Base-by-base conservation (phyloP, 2,888 invertebrate species). In the Eulithis testata region DNA sequence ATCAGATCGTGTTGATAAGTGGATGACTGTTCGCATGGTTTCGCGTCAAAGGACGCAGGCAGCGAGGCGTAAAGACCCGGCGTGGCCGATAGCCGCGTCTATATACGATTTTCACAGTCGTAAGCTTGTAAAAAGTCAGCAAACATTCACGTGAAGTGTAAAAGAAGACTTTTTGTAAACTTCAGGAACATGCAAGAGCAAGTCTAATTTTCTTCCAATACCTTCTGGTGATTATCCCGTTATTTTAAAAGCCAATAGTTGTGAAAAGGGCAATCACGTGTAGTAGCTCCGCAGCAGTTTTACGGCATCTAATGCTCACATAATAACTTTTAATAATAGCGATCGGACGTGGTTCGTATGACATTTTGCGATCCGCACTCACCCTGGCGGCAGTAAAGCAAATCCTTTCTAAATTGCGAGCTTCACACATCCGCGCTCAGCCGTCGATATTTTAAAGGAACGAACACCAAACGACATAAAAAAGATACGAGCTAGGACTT, bases 401-500 rank as follows among this genome's bases (percentile, higher is more conserved):
- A 91, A 92, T 89, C 91, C 92, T 87, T 85, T 82, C 81, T 80
- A 91, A 91, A 92, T 92, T 91, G 89, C 89, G 71, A 78, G 81
- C 77, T 80, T 80, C 84, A 84, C 85, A 85, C 83, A 81, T 58
- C 63, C 57, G 57, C 79, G 81, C 82, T 80, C 81, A 82, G 71
- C 80, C 81, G 84, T 87, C 90, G 89, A 91, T 91, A 92, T 91
- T 93, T 92, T 93, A 90, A 91, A 92, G 86, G 85, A 84, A 87
- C 83, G 83, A 81, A 80, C 80, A 83, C 79, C 80, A 78, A 80
- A 79, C 82, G 87, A 86, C 87, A 86, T 91, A 92, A 91, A 87
- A 85, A 85, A 92, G 91, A 92, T 91, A 91, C 90, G 90, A 85
- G 88, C 89, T 88, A 90, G 91, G 91, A 92, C 93, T 92, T 91